phyloP scores from a whole-genome alignment of 1,140 invertebrate genomes.

The Plodia interpunctella region DNA sequence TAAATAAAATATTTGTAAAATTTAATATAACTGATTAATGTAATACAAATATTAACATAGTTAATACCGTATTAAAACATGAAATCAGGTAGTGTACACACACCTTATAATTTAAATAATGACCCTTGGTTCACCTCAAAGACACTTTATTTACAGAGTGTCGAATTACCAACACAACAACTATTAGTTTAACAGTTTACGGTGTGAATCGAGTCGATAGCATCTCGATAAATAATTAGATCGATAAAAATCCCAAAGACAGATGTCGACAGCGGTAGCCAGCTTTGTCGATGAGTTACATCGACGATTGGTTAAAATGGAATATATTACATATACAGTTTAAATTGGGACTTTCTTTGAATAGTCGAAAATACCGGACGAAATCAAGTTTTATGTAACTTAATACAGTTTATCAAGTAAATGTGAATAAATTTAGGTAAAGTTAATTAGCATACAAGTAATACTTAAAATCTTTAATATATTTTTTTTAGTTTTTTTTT shows the following conservation, averaged over 20 bases:
- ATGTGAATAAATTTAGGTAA: too few species aligned
- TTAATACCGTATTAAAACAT: conserved; percentile 10
- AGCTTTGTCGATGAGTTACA: neutral
- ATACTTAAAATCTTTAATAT: too few species aligned
- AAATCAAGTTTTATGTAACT: too few species aligned
- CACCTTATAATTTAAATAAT: conserved; percentile 13
- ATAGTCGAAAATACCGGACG: too few species aligned
- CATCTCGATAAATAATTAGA: conserved; percentile 6
- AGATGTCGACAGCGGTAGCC: neutral
- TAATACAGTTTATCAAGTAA: too few species aligned
- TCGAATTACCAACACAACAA: conserved; percentile 7
- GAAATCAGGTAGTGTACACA: conserved; percentile 19
- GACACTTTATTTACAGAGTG: conserved; percentile 7
- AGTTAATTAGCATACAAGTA: too few species aligned
- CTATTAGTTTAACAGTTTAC: conserved; percentile 4
- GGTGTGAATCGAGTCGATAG: neutral
- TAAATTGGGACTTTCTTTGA: too few species aligned
- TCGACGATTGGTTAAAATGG: neutral
- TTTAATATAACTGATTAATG: neutral
- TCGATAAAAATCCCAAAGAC: neutral
- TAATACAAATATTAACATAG: conserved; percentile 5
- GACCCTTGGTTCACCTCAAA: neutral
- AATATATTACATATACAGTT: neutral
- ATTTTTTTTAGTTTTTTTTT: too few species aligned
- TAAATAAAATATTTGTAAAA: too few species aligned